A percentile compares a stretch with the other conserved stretches of the same genome.
Evolutionary conservation across 2,888 invertebrate genomes (phyloP).

Genomic region (Autographa pulchrina): DNA sequence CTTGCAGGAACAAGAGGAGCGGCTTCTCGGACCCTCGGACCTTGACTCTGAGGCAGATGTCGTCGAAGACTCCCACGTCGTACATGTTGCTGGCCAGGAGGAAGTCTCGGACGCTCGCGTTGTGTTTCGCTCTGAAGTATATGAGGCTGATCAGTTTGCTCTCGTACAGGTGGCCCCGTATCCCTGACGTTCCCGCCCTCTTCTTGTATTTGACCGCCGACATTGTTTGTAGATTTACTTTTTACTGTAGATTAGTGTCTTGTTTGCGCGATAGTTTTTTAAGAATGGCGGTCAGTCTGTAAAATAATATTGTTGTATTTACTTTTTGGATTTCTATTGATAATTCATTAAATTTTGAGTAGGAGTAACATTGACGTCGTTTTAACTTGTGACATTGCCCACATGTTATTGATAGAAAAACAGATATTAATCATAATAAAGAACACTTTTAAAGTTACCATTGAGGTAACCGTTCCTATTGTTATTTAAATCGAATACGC

Average conservation of each 20-base stretch:
- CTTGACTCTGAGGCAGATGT: constrained; percentile 47
- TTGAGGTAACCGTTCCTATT: no score
- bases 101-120: constrained; percentile 40
- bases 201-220: constrained; percentile 20
- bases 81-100: constrained; percentile 51
- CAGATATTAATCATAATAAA: no score
- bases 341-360: no score
- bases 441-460: no score
- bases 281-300: no score
- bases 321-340: no score
- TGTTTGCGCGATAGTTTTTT: no score
- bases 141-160: constrained; percentile 52
- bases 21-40: constrained; percentile 26
- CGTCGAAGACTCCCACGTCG: constrained; percentile 52
- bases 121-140: constrained; percentile 35
- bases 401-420: no score
- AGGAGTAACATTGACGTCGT: no score
- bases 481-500: no score
- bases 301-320: no score
- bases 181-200: constrained; percentile 43
- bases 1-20: constrained; percentile 47
- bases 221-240: background rate
- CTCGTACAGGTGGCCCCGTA: constrained; percentile 56
- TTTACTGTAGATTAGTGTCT: background rate
- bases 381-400: no score